Evolutionary conservation across 1,140 invertebrate species (phyloP), one percentile per base, ranked within the genome.

Genomic region (Dendroctonus ponderosae): DNA sequence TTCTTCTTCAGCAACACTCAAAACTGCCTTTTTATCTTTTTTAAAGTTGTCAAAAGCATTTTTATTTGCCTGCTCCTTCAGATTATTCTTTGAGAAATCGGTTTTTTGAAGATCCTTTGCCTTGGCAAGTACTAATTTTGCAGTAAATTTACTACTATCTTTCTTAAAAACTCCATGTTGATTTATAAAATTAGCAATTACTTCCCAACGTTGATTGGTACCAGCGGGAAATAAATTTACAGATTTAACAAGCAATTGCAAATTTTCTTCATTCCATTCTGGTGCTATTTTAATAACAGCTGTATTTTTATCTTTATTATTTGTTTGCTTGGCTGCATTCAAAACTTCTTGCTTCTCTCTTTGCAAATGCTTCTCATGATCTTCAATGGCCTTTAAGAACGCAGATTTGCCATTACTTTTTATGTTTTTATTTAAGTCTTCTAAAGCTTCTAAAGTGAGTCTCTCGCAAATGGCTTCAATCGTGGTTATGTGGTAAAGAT

Each of bases 171-270:
- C 80, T 11, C 85, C 84, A 76, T 99, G 97, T 76, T 98, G 95
- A 77, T 95, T 96, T 11, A 99, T 89, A 78, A 96, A 99, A 76
- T 94, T 94, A 0, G 96, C 92, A 3, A 98, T 92, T 0, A 97
- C 94, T 65, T 98, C 95, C 96, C 96, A 99, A 71, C 94, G 85
- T 76, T 97, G 91, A 78, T 89, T 92, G 0, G 96, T 98, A 11
- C 97, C 96, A 48, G 95, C 94, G 0, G 97, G 96, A 78, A 98
- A 98, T 3, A 98, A 77, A 82, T 97, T 98, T 0, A 98, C 94
- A 42, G 93, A 95, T 79, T 98, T 98, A 14, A 98, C 96, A 0
- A 99, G 82, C 12, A 96, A 78, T 71, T 95, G 91, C 0, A 94
- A 81, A 71, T 85, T 83, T 73, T 98, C 94, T 56, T 87, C 84